phyloP scores from a whole-genome alignment of 1,140 invertebrate species.

The Nomia melanderi region DNA sequence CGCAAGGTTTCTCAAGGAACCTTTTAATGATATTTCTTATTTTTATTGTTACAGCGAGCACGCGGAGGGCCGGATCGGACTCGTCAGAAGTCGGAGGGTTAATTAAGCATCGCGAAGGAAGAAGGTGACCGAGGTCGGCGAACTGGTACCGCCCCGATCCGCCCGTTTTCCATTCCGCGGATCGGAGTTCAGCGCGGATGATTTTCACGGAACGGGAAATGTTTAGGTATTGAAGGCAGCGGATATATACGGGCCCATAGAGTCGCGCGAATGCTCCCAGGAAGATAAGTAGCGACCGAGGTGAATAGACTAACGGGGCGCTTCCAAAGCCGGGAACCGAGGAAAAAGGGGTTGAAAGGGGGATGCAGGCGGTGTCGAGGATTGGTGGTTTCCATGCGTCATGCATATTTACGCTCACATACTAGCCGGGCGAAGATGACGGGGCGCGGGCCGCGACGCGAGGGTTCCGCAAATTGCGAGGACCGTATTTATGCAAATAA shows the following conservation, averaged over 20 bases:
- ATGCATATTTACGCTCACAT: slow-evolving; percentile 70
- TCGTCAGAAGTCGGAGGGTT: too few species aligned
- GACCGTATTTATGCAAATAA: slow-evolving; percentile 61
- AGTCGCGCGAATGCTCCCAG: slow-evolving; percentile 48
- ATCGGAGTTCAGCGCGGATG: slow-evolving; percentile 27
- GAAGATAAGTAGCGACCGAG: slow-evolving; percentile 58
- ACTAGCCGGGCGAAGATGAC: slow-evolving; percentile 43
- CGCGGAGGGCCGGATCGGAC: too few species aligned
- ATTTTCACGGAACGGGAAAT: slow-evolving; percentile 39
- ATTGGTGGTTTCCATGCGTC: slow-evolving; percentile 57
- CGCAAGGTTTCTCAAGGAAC: too few species aligned
- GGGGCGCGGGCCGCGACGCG: background rate
- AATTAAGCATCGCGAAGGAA: slow-evolving; percentile 16
- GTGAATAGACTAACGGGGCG: slow-evolving; percentile 67
- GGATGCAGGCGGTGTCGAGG: slow-evolving; percentile 28
- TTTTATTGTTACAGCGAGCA: too few species aligned
- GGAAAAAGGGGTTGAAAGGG: slow-evolving; percentile 8
- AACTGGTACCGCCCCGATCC: slow-evolving; percentile 1
- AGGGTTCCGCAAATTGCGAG: slow-evolving; percentile 44
- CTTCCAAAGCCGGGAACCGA: background rate
- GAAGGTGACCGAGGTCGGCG: background rate
- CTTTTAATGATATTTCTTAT: too few species aligned
- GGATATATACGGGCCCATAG: background rate
- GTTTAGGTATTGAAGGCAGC: slow-evolving; percentile 23
- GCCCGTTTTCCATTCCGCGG: slow-evolving; percentile 3